Percentiles rank a stretch among this genome's conserved stretches.
phyloP scores from a whole-genome alignment of 1,140 invertebrate genomes.

The Drosophila bipectinata region DNA sequence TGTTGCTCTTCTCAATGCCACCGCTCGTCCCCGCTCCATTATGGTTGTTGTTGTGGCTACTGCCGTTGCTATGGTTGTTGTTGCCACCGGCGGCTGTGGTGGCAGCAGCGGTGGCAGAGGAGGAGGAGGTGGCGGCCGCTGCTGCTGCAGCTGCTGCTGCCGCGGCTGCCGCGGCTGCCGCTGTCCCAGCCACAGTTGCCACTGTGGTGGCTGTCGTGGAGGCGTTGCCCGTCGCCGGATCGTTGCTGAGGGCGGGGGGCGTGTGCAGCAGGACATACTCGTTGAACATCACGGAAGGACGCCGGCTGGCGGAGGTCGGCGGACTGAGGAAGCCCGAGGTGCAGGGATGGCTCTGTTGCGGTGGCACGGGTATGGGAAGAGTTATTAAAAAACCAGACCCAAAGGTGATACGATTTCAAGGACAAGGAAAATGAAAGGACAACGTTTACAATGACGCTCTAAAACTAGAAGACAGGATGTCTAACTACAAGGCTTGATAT shows the following conservation, averaged over 20 bases:
- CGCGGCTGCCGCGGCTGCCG: conserved; percentile 24
- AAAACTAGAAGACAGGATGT: background rate
- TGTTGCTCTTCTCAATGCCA: conserved; percentile 86
- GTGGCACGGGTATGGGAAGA: background rate
- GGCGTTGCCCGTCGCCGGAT: conserved; percentile 22
- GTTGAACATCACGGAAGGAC: conserved; percentile 94
- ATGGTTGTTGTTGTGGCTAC: conserved; percentile 18
- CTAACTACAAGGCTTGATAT: background rate
- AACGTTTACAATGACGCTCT: conserved; percentile 8
- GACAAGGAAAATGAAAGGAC: conserved; percentile 11
- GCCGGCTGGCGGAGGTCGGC: conserved; percentile 87
- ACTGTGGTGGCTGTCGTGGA: conserved; percentile 27
- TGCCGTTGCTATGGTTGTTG: conserved; percentile 10
- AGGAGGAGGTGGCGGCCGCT: conserved; percentile 2
- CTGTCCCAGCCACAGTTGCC: conserved; percentile 20
- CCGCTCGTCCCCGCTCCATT: conserved; percentile 15
- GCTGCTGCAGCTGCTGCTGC: conserved; percentile 14
- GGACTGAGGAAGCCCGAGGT: conserved; percentile 85
- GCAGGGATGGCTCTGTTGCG: conserved; percentile 74
- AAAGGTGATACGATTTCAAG: no score
- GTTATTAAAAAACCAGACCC: background rate
- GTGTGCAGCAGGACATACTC: conserved; percentile 91
- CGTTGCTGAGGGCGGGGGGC: conserved; percentile 84
- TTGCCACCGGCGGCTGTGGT: conserved; percentile 2
- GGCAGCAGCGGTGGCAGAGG: conserved; percentile 10